Conservation (phyloP, 2,113 vertebrate genomes). For the Corvus moneduloides region DNA sequence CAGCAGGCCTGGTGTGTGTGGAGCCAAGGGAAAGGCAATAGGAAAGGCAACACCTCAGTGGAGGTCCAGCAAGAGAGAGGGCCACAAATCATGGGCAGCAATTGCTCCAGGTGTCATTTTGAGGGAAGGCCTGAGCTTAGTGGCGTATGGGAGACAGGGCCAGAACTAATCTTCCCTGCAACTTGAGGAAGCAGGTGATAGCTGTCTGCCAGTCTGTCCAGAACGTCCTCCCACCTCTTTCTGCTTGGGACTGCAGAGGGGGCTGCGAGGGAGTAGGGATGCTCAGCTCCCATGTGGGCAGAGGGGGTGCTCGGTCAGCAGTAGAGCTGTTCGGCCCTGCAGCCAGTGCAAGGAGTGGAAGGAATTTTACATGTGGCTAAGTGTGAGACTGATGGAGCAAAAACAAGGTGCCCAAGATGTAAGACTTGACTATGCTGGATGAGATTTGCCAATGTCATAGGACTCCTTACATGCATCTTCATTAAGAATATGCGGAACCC, state of each 20-base stretch:
- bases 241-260: not conserved
- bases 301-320: rapidly evolving
- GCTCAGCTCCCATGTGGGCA: not conserved
- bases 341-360: rapidly evolving
- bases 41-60: not conserved
- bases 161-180: not conserved
- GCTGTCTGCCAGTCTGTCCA: not conserved
- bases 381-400: not conserved
- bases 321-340: not conserved
- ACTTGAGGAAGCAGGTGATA: rapidly evolving
- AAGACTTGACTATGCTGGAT: not conserved
- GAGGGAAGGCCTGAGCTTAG: not conserved
- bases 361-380: not conserved
- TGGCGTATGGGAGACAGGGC: rapidly evolving
- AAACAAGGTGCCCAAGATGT: rapidly evolving
- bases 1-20: not conserved
- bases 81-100: not conserved
- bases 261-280: not conserved
- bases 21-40: not conserved
- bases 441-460: not conserved
- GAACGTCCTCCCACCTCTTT: not conserved
- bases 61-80: not conserved
- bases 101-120: not conserved
- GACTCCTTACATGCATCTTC: not conserved
- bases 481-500: not conserved